phyloP scores from a whole-genome alignment of 2,113 vertebrate species.

The Parus major region DNA sequence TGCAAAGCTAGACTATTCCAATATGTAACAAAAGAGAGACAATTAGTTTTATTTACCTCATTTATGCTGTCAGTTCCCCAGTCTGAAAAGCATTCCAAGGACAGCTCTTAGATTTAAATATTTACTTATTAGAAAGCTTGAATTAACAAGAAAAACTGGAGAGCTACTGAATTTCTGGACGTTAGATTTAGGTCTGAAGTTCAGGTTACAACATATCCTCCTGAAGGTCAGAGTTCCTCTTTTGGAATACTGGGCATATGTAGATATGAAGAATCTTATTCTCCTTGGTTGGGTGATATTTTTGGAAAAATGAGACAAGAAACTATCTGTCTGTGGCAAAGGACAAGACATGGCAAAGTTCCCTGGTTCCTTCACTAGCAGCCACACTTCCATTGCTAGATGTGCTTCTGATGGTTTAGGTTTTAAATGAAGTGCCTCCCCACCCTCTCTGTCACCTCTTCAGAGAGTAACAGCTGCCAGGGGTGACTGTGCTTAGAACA shows the following conservation, averaged over 20 bases:
- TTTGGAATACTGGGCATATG: background rate
- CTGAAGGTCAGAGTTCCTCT: background rate
- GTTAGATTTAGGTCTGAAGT: background rate
- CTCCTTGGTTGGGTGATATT: background rate
- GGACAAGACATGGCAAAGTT: background rate
- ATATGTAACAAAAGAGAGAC: background rate
- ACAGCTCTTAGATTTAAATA: background rate
- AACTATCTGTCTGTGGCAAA: background rate
- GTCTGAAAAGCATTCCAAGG: background rate
- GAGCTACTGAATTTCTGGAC: background rate
- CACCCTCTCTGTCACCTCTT: background rate
- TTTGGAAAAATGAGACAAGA: background rate
- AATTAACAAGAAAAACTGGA: background rate
- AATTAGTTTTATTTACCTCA: background rate
- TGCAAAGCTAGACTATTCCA: background rate
- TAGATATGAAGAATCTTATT: background rate
- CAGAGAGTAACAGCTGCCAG: background rate
- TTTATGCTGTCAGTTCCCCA: background rate
- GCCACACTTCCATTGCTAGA: background rate
- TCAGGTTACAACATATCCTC: background rate
- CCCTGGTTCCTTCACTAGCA: background rate
- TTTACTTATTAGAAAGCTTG: background rate
- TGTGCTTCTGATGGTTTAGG: background rate
- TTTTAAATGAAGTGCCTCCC: background rate
- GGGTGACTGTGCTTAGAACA: background rate